phyloP scores from a whole-genome alignment of 2,113 vertebrate genomes.

The Salminus brasiliensis region DNA sequence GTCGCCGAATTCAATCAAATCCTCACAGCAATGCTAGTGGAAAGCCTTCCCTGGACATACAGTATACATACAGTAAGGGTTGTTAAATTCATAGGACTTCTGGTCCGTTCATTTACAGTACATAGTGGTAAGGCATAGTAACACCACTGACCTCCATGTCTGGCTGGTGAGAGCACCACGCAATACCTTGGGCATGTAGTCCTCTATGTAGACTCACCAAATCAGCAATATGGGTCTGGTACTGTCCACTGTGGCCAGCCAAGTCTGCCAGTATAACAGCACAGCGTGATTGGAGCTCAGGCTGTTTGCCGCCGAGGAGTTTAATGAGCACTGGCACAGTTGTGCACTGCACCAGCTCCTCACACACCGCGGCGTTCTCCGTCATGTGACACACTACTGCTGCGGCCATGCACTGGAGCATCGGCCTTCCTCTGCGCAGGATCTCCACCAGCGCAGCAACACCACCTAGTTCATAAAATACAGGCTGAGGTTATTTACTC shows the following conservation, averaged over 20 bases:
- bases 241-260: slow-evolving; percentile 60
- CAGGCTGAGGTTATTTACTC: background rate
- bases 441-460: slow-evolving; percentile 71
- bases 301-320: slow-evolving; percentile 62
- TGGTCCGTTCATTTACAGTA: too few relatives aligned
- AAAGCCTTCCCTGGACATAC: too few relatives aligned
- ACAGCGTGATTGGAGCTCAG: slow-evolving; percentile 75
- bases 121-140: too few relatives aligned
- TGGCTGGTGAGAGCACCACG: too few relatives aligned
- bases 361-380: slow-evolving; percentile 54
- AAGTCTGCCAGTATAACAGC: slow-evolving; percentile 75
- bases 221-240: slow-evolving; percentile 67
- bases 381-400: slow-evolving; percentile 78
- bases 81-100: too few relatives aligned
- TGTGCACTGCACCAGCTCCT: slow-evolving; percentile 61
- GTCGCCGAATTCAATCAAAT: too few relatives aligned
- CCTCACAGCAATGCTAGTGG: too few relatives aligned
- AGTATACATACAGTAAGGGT: too few relatives aligned
- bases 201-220: slow-evolving; percentile 60
- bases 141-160: too few relatives aligned
- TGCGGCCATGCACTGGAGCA: slow-evolving; percentile 68
- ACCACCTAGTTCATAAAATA: slow-evolving; percentile 59
- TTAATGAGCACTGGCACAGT: slow-evolving; percentile 69
- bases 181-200: background rate
- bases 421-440: slow-evolving; percentile 57